These are phyloP conservation scores for Ranitomeya imitator DNA, from an alignment of 2,113 vertebrate genomes.

Conservation along the genomic window DNA sequence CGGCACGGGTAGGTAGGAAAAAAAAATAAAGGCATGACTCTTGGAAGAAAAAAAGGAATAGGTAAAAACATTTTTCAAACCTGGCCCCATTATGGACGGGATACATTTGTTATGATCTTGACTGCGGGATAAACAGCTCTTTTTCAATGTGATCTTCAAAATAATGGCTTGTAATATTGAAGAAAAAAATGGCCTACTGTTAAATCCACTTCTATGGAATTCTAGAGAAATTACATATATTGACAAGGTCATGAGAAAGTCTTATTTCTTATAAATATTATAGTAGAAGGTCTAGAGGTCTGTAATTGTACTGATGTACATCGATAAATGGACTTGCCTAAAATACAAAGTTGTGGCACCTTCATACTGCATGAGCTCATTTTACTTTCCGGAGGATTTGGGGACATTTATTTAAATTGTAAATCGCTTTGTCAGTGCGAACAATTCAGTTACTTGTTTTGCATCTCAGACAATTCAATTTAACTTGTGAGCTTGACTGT, in stretches of 20 bases:
- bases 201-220: background rate
- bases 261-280: background rate
- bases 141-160: background rate
- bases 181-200: background rate
- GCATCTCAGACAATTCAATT: constrained; percentile 5
- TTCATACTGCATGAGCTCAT: background rate
- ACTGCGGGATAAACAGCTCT: background rate
- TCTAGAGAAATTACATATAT: background rate
- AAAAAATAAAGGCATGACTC: too few species aligned
- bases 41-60: too few species aligned
- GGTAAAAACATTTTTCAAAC: too few species aligned
- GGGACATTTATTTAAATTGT: background rate
- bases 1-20: too few species aligned
- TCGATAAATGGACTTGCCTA: background rate
- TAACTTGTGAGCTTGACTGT: background rate
- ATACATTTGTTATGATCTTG: background rate
- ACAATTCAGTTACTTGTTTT: background rate
- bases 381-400: background rate
- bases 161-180: background rate
- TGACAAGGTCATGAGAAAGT: background rate
- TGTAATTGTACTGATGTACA: background rate
- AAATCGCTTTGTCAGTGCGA: background rate
- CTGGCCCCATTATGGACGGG: too few species aligned
- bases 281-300: background rate
- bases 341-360: background rate